Evolutionary conservation across 2,888 invertebrate species (phyloP).

Genomic region (Cecidostiba fungosa): DNA sequence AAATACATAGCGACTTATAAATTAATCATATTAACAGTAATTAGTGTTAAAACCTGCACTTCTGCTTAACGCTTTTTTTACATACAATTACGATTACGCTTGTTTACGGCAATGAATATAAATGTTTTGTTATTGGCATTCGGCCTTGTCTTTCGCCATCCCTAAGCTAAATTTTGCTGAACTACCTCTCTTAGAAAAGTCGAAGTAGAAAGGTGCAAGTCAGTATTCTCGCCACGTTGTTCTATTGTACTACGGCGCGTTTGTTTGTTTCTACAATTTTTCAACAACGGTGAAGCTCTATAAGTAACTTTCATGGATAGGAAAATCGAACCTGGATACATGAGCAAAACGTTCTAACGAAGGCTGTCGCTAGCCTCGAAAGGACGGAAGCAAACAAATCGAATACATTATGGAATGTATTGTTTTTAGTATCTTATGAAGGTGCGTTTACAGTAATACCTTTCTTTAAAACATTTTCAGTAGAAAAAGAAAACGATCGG

Average conservation of each 20-base stretch:
- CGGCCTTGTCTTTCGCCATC: conserved; percentile 28
- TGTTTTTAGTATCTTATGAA: conserved; percentile 22
- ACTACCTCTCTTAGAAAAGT: conserved; percentile 49
- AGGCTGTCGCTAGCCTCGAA: conserved; percentile 55
- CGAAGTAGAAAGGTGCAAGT: conserved; percentile 51
- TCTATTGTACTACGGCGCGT: background rate
- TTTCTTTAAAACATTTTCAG: background rate
- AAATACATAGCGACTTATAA: conserved; percentile 14
- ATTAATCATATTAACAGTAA: conserved; percentile 11
- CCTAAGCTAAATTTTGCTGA: conserved; percentile 26
- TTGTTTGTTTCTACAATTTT: conserved; percentile 4
- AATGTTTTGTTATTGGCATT: conserved; percentile 58
- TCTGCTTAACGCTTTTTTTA: conserved; percentile 19
- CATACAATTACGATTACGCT: conserved; percentile 27
- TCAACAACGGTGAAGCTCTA: conserved; percentile 31
- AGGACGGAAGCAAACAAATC: conserved; percentile 71
- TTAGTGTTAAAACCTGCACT: conserved; percentile 1
- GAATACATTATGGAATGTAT: conserved; percentile 63
- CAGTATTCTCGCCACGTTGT: conserved; percentile 3
- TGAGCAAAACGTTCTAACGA: conserved; percentile 37
- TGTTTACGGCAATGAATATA: conserved; percentile 51
- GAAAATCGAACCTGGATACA: conserved; percentile 42
- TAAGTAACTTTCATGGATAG: conserved; percentile 12
- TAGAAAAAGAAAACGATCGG: conserved; percentile 12
- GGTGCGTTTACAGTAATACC: conserved; percentile 15